A percentile compares a stretch with the other conserved stretches of the same genome.
Conservation (phyloP, 2,888 invertebrate genomes). For the Abrostola triplasia region DNA sequence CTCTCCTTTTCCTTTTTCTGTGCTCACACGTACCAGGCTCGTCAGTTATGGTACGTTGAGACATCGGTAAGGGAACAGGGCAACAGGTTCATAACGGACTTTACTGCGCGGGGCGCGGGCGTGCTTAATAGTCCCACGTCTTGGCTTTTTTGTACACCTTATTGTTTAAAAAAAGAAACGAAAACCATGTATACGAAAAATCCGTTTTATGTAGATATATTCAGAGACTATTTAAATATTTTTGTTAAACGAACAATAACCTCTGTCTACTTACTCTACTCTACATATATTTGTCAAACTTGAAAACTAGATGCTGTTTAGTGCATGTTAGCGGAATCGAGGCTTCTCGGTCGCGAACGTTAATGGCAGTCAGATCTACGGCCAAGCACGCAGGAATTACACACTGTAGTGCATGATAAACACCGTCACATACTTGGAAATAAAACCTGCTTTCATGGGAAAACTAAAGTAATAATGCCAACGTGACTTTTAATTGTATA, state of each 20-base stretch:
- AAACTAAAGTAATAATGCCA: neutral
- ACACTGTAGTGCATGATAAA: constrained; percentile 39
- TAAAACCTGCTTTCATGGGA: neutral
- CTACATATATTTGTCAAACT: neutral
- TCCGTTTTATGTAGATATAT: no score
- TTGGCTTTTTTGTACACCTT: no score
- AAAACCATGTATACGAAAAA: no score
- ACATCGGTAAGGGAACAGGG: no score
- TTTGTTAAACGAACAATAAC: neutral
- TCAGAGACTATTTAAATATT: no score
- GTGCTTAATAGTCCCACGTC: no score
- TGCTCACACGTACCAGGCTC: no score
- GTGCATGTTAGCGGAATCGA: constrained; percentile 41
- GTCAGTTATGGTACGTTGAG: no score
- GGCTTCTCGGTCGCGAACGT: constrained; percentile 55
- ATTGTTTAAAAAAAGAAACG: no score
- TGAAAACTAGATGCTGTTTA: constrained; percentile 5
- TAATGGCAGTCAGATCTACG: constrained; percentile 30
- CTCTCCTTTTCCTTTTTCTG: no score
- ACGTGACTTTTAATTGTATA: neutral
- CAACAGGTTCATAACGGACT: no score
- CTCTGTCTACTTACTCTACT: neutral
- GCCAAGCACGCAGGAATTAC: constrained; percentile 27
- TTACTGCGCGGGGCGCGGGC: no score
- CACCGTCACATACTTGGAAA: constrained; percentile 23